A percentile compares a stretch with the other conserved stretches of the same genome.
These are phyloP conservation scores for Aphelinus certus DNA, from an alignment of 1,140 invertebrate genomes.

Conservation along the genomic window DNA sequence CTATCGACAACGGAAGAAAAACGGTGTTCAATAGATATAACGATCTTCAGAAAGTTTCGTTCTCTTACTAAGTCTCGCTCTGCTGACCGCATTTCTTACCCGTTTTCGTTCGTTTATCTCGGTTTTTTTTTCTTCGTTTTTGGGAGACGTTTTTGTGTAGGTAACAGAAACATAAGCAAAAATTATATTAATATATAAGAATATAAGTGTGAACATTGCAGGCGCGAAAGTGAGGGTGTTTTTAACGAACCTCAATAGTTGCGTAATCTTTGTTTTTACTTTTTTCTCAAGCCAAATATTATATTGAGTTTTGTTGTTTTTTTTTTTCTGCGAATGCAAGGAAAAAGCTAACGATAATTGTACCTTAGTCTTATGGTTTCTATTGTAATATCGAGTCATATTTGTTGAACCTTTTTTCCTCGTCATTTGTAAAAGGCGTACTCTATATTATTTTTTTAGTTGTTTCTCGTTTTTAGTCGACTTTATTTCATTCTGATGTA, in stretches of 20 bases:
- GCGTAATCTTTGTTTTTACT: conserved; percentile 2
- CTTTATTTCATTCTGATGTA: conserved; percentile 34
- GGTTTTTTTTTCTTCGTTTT: conserved; percentile 14
- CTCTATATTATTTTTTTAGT: conserved; percentile 31
- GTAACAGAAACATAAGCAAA: no score
- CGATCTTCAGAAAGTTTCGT: conserved; percentile 48
- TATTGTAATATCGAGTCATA: conserved; percentile 39
- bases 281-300: conserved; percentile 39
- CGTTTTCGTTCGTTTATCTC: conserved; percentile 10
- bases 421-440: conserved; percentile 36
- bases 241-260: no score
- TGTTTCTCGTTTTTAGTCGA: conserved; percentile 34
- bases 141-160: no score
- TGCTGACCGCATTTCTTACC: conserved; percentile 32
- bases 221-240: no score
- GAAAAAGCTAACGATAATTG: conserved; percentile 27
- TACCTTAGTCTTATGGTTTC: conserved; percentile 38
- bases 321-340: conserved; percentile 17
- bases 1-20: conserved; percentile 63
- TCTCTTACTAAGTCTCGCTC: conserved; percentile 45
- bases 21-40: conserved; percentile 66
- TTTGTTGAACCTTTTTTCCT: conserved; percentile 38
- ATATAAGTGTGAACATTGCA: not conserved
- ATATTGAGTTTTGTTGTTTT: conserved; percentile 31
- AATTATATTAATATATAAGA: no score